Base-by-base conservation (phyloP, 1,140 invertebrate genomes). In the Notospermus geniculatus region DNA sequence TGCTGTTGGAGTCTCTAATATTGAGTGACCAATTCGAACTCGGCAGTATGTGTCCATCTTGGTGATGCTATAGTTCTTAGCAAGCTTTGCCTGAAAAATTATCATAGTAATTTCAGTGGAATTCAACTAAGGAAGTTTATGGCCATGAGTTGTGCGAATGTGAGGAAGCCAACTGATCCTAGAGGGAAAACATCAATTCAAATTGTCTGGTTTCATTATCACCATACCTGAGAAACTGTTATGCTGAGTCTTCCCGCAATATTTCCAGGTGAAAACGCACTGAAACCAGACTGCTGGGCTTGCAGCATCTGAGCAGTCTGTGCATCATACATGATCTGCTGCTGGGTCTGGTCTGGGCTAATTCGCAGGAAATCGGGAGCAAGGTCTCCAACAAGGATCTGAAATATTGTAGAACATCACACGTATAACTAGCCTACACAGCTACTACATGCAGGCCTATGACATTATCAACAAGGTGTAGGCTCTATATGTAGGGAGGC, bases 11-110 rank as follows among this genome's bases (percentile, higher is more conserved):
- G 95, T 97, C 83, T 98, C 95, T 82, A 95, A 96, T 41, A 96
- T 89, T 65, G 88, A 88, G 78, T 97, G 93, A 1, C 94, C 95
- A 39, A 98, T 87, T 69, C 93, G 85, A 52, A 97, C 76, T 69
- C 94, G 85, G n/a, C 92, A 92, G 80, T 97, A 97, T 0, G 94
- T 94, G 83, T 97, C 94, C 95, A 97, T 98, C 64, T 91, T 85
- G 1, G 92, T 92, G 66, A 98, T 84, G 36, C 95, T 95, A 87
- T 98, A 98, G 81, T 97, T 98, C 83, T 97, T 97, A 1, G 89
- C 88, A 57, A 98, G 83, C 82, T 93, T 95, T 9, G 94, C 90
- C 86, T 90, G 69, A 46, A 79, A 78, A 22, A 28, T 28, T 17
- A 13, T 15, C 17, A 57, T 9, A 27, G 30, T 57, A 56, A 1